Conservation (phyloP, 2,797 vertebrate species). For the Microctenopoma steveboyesi region DNA sequence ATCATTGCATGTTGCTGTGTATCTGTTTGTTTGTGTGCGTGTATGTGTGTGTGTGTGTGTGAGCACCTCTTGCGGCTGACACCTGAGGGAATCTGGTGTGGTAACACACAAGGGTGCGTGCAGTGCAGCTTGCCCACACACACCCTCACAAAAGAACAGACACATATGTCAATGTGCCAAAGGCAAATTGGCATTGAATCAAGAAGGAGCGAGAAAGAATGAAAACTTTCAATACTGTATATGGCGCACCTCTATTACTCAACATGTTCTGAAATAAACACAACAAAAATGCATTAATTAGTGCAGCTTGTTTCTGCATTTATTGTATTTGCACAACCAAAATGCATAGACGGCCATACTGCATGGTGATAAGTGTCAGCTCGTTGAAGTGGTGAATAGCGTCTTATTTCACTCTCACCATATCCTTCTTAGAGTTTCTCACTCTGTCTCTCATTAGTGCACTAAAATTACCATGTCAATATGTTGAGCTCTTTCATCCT, state of each 20-base stretch:
- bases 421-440: conserved; percentile 3
- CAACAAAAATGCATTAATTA: conserved; percentile 5
- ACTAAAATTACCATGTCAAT: conserved; percentile 44
- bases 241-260: conserved; percentile 26
- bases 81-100: conserved; percentile 66
- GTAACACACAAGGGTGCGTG: conserved; percentile 56
- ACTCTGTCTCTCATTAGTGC: conserved; percentile 30
- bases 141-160: conserved; percentile 19
- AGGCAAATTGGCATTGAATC: conserved; percentile 23
- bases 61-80: background rate
- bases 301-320: background rate
- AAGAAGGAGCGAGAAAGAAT: conserved; percentile 40
- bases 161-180: background rate
- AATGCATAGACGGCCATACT: too few relatives aligned
- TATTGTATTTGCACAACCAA: too few relatives aligned
- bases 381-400: conserved; percentile 36
- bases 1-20: conserved; percentile 12
- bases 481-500: conserved; percentile 18
- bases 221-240: conserved; percentile 2
- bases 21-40: conserved; percentile 7
- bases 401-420: conserved; percentile 25
- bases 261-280: accelerated
- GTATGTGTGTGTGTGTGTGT: background rate
- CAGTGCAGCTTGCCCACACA: conserved; percentile 49
- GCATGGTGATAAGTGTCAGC: background rate